These are phyloP conservation scores for Smithornis capensis DNA, from an alignment of 2,113 vertebrate genomes.

Conservation along the genomic window DNA sequence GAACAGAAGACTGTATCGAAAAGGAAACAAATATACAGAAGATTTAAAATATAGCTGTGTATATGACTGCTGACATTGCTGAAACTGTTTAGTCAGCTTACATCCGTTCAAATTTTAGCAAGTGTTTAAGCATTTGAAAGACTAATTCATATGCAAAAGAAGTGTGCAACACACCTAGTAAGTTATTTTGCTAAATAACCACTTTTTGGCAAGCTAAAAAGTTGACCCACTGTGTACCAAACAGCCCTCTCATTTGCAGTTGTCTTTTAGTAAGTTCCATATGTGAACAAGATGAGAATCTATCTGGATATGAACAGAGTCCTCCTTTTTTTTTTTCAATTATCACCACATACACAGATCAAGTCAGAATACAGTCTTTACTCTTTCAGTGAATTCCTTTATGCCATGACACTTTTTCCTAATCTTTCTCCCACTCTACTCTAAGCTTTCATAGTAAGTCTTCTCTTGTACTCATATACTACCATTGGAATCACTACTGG, in stretches of 20 bases:
- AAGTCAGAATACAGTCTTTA: not conserved
- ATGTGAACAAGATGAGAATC: not conserved
- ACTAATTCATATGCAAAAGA: not conserved
- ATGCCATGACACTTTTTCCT: not conserved
- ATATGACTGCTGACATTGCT: not conserved
- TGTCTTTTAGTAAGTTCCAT: not conserved
- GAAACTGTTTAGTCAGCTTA: not conserved
- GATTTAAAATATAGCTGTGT: not conserved
- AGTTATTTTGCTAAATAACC: not conserved
- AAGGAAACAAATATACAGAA: not conserved
- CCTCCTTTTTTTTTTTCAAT: not conserved
- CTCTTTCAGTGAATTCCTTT: not conserved
- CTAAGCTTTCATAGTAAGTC: not conserved
- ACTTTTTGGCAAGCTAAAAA: not conserved
- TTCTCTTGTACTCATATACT: not conserved
- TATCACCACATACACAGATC: not conserved
- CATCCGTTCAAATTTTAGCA: not conserved
- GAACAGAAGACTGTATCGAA: not conserved
- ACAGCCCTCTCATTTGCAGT: not conserved
- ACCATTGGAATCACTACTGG: not conserved
- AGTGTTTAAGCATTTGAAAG: not conserved
- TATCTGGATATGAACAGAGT: not conserved
- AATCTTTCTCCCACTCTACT: not conserved
- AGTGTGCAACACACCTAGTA: not conserved
- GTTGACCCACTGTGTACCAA: not conserved